phyloP scores from a whole-genome alignment of 2,888 invertebrate genomes.

The Metallyticus violacea region DNA sequence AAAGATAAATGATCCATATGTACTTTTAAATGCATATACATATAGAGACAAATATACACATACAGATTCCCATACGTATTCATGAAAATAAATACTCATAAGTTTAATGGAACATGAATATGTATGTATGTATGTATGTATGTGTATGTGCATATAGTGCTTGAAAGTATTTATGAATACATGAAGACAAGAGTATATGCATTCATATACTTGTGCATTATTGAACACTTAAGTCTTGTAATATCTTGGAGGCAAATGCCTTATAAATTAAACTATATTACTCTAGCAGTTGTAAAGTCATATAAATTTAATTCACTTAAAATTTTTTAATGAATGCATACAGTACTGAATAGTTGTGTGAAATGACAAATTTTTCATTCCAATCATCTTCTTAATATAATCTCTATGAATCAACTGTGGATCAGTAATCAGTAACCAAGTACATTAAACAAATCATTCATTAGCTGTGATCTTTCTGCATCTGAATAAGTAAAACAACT shows the following conservation, averaged over 20 bases:
- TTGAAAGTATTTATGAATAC: neutral
- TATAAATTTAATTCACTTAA: conserved; percentile 16
- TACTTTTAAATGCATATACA: neutral
- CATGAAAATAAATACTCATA: neutral
- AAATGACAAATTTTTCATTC: conserved; percentile 10
- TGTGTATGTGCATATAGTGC: neutral
- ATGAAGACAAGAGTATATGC: neutral
- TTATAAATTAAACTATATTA: conserved; percentile 18
- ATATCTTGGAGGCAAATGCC: conserved; percentile 3
- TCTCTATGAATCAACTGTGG: neutral
- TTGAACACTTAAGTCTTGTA: conserved; percentile 1
- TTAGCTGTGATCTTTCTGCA: conserved; percentile 7
- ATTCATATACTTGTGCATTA: neutral
- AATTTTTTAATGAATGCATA: conserved; percentile 4
- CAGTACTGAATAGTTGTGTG: conserved; percentile 19
- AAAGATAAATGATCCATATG: neutral
- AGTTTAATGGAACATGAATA: neutral
- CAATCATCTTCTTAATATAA: conserved; percentile 10
- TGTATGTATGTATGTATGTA: neutral
- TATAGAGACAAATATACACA: neutral
- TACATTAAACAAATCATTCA: neutral
- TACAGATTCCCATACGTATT: neutral
- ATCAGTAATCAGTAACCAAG: conserved; percentile 8
- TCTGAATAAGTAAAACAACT: neutral
- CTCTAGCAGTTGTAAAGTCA: conserved; percentile 15